Evolutionary conservation across 2,797 vertebrate species (phyloP), one percentile per base, ranked within the genome.

Genomic region (Gephyroberyx darwinii): DNA sequence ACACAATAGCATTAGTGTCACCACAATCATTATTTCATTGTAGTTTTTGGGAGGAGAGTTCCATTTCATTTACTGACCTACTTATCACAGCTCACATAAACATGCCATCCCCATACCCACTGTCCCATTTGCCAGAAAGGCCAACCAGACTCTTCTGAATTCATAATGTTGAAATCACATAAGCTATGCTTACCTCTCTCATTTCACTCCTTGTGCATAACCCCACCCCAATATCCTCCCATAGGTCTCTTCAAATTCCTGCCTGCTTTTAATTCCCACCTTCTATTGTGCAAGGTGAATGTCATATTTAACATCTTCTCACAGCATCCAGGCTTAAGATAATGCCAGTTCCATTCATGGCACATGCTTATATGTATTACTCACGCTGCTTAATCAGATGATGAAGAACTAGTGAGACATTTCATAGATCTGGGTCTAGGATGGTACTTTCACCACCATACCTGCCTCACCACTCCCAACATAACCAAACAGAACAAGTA

Each of bases 101-200:
- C 73, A 71, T 71, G 56, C 66, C 74, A 69, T 84, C 82, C 74
- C 78, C 65, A 73, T 83, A 75, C 60, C 86, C 80, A 66, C 64
- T 89, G 89, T 88, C 88, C 89, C 76, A 88, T 87, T 88, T 90
- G 83, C 72, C 50, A 74, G 53, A 74, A 50, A 77, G 47, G 74
- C 80, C 63, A 86, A 80, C 41, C 50, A 22, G 39, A 10, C 22
- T 12, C 56, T 68, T 74, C 20, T 2, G 74, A 82, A 65, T 84
- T 82, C 66, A 16, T 65, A 35, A 81, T 81, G 80, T 85, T 68
- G 73, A 81, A 30, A 83, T 84, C 84, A 81, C 45, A 74, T 77
- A 87, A 77, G 76, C 85, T 81, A 86, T 73, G 79, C 77, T 71
- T 56, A 61, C 75, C 81, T 79, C 71, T 71, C 7, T 61, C 66